phyloP scores from a whole-genome alignment of 2,113 vertebrate genomes.

The Phaetusa simplex region DNA sequence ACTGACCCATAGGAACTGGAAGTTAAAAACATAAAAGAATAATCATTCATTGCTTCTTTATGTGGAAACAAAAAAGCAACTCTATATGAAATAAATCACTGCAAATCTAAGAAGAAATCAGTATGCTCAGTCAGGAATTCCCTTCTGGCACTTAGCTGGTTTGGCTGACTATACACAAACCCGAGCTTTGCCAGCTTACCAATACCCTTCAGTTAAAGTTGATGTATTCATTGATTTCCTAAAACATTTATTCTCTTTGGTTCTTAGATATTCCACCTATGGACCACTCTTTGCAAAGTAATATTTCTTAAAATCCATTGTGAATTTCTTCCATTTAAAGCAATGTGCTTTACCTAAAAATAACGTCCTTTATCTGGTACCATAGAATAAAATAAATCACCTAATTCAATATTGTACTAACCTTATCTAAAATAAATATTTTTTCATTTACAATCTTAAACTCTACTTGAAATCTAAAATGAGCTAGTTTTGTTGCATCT shows the following conservation, averaged over 20 bases:
- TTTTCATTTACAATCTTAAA: background rate
- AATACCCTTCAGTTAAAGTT: background rate
- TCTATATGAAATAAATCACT: background rate
- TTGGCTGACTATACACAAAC: background rate
- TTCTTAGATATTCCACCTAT: background rate
- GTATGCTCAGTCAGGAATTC: background rate
- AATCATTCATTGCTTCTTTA: background rate
- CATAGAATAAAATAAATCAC: background rate
- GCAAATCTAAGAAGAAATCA: background rate
- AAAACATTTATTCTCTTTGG: background rate
- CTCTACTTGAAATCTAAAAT: background rate
- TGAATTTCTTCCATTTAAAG: background rate
- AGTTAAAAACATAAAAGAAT: background rate
- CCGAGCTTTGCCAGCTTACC: background rate
- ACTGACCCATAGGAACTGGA: background rate
- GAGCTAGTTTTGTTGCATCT: background rate
- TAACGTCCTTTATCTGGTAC: background rate
- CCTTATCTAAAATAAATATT: background rate
- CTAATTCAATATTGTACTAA: background rate
- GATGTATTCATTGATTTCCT: background rate
- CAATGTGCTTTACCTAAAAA: background rate
- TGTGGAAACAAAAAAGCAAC: background rate
- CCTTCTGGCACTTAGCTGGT: background rate
- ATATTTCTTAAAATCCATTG: background rate
- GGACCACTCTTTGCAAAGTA: fast-evolving